phyloP scores from a whole-genome alignment of 2,113 vertebrate genomes.

The Agelaius tricolor region DNA sequence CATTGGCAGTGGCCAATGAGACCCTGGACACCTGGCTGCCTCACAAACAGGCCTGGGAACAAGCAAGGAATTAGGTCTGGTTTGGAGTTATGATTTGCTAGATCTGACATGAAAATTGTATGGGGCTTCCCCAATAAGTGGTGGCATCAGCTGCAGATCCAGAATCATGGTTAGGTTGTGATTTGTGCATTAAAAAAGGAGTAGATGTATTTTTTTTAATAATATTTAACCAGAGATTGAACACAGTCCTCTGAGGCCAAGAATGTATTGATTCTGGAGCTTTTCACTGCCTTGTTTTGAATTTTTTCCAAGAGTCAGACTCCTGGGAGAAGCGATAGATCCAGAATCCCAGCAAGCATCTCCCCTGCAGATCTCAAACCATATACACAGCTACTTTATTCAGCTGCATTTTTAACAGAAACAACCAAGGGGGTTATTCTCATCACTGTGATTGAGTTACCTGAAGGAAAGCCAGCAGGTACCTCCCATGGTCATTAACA shows the following conservation, averaged over 20 bases:
- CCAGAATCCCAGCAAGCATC: not conserved
- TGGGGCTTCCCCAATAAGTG: not conserved
- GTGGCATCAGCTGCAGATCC: not conserved
- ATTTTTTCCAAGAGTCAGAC: not conserved
- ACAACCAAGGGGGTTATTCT: not conserved
- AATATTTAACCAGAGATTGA: constrained; percentile 16
- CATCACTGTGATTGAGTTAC: not conserved
- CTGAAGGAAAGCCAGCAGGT: not conserved
- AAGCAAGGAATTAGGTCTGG: not conserved
- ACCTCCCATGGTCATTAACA: not conserved
- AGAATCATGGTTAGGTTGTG: not conserved
- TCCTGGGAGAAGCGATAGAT: not conserved
- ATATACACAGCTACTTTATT: not conserved
- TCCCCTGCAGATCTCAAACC: not conserved
- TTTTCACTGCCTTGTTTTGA: constrained; percentile 21
- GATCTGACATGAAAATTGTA: not conserved
- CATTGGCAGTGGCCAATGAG: not conserved
- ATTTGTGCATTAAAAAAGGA: not conserved
- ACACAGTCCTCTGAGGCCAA: not conserved
- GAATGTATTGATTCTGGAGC: constrained; percentile 18
- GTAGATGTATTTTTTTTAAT: not conserved
- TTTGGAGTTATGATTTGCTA: not conserved
- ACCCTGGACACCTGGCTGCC: not conserved
- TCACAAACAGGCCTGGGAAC: not conserved
- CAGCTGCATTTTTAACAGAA: not conserved